Conservation (phyloP, 2,888 invertebrate genomes). For the Diplolepis rosae region DNA sequence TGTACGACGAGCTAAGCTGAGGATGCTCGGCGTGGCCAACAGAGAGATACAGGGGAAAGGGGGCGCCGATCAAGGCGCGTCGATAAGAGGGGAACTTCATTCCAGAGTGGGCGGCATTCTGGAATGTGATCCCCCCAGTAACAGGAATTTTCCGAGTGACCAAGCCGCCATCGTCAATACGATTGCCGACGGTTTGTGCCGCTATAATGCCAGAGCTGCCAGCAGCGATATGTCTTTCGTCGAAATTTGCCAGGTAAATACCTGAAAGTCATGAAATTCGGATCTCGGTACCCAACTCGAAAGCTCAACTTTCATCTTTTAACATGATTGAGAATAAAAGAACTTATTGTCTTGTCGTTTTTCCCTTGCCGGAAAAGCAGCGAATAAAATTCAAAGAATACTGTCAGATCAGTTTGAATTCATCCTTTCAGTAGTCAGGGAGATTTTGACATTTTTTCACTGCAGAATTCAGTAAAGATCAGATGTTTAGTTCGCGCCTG, state of each 20-base stretch:
- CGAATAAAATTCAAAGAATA: too few relatives aligned
- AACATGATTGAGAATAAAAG: too few relatives aligned
- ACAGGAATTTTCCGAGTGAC: constrained; percentile 65
- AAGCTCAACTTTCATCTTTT: too few relatives aligned
- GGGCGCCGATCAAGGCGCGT: constrained; percentile 56
- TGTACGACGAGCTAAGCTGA: not conserved
- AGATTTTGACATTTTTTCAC: too few relatives aligned
- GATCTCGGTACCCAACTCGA: too few relatives aligned
- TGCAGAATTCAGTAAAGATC: too few relatives aligned
- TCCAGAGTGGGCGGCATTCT: constrained; percentile 73
- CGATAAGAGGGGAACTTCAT: constrained; percentile 66
- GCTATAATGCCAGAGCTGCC: constrained; percentile 66
- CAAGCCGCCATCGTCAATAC: constrained; percentile 51
- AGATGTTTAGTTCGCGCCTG: too few relatives aligned
- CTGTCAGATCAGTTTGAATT: too few relatives aligned
- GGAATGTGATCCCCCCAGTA: constrained; percentile 70
- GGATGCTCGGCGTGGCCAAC: constrained; percentile 34
- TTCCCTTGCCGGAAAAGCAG: too few relatives aligned
- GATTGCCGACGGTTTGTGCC: constrained; percentile 64
- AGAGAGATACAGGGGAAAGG: constrained; percentile 43
- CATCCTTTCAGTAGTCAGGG: too few relatives aligned
- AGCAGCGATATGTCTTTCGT: constrained; percentile 69
- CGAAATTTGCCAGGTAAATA: constrained; percentile 69
- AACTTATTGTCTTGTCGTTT: too few relatives aligned
- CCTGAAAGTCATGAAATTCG: too few relatives aligned